Conservation (phyloP, 2,113 vertebrate species). For the Oncorhynchus masou region DNA sequence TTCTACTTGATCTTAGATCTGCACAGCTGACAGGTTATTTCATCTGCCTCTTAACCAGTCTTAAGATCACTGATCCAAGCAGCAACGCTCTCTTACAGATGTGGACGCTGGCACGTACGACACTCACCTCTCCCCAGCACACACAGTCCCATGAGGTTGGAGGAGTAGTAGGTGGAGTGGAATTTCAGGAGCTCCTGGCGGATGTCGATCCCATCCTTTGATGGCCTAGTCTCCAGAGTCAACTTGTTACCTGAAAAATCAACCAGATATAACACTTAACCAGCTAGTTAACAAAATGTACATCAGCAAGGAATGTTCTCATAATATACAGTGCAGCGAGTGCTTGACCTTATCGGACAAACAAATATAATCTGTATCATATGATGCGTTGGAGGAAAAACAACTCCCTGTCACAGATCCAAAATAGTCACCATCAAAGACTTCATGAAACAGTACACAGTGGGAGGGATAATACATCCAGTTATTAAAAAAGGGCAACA, state of each 20-base stretch:
- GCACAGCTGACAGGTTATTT: neutral
- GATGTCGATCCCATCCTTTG: conserved; percentile 89
- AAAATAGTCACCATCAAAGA: too few species aligned
- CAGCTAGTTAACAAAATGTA: neutral
- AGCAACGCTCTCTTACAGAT: neutral
- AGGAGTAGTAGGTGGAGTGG: conserved; percentile 93
- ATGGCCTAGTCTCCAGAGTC: conserved; percentile 94
- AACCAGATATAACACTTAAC: too few species aligned
- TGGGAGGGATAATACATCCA: neutral
- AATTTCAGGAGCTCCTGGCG: conserved; percentile 93
- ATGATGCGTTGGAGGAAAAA: neutral
- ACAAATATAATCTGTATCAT: neutral
- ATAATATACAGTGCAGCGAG: neutral
- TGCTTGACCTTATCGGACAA: neutral
- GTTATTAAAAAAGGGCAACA: neutral
- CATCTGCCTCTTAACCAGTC: neutral
- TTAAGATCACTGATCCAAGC: neutral
- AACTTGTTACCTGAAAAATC: conserved; percentile 84
- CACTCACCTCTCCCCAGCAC: conserved; percentile 88
- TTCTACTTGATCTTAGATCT: neutral
- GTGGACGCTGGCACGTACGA: neutral
- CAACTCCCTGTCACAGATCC: neutral
- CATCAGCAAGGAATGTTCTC: neutral
- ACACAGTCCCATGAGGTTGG: conserved; percentile 97
- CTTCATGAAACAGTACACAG: too few species aligned